These are phyloP conservation scores for Polypedilum vanderplanki DNA, from an alignment of 1,140 invertebrate genomes.

Conservation along the genomic window DNA sequence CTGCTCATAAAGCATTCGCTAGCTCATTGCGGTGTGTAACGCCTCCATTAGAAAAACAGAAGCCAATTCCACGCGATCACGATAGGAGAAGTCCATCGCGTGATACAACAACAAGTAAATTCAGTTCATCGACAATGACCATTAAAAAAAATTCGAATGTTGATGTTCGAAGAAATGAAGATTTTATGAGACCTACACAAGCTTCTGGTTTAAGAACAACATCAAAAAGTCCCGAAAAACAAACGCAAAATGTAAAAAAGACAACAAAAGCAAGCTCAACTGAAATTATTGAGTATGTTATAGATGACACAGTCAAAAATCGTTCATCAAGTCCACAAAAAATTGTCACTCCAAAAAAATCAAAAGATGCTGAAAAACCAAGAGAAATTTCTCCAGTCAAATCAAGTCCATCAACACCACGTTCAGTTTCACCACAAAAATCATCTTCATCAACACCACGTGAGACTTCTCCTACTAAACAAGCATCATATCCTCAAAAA, in stretches of 20 bases:
- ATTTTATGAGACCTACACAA: neutral
- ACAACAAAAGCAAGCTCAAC: neutral
- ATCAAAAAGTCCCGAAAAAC: neutral
- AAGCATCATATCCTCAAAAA: neutral
- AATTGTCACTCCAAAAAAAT: neutral
- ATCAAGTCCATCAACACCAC: neutral
- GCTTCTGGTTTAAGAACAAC: neutral
- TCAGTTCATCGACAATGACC: slow-evolving; percentile 40
- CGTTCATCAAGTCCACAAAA: neutral
- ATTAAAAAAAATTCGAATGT: slow-evolving; percentile 1
- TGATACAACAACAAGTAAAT: slow-evolving; percentile 37
- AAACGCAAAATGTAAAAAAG: neutral
- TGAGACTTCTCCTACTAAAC: neutral
- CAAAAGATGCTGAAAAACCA: neutral
- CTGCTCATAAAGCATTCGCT: slow-evolving; percentile 63
- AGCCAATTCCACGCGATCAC: slow-evolving; percentile 36
- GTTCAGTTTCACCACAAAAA: neutral
- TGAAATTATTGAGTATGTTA: neutral
- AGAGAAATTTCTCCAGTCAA: neutral
- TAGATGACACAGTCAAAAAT: neutral
- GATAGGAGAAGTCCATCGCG: slow-evolving; percentile 39
- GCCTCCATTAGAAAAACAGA: slow-evolving; percentile 36
- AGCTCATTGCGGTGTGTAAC: slow-evolving; percentile 55
- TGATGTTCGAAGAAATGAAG: neutral
- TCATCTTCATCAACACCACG: neutral